Evolutionary conservation across 2,888 invertebrate genomes (phyloP).

Genomic region (Hydrotaea cyrtoneurina): DNA sequence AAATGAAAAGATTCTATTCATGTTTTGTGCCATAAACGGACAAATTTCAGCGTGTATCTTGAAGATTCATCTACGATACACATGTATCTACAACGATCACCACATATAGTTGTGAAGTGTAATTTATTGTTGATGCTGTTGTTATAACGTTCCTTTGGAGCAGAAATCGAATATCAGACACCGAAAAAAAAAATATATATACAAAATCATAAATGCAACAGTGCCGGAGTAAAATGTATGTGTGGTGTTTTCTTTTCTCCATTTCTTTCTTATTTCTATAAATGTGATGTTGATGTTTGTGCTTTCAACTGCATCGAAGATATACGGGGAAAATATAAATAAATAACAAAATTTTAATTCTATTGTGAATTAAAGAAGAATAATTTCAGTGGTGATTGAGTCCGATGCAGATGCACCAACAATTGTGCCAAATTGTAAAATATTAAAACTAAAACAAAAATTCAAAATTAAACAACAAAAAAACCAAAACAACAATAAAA

Average conservation of each 20-base stretch:
- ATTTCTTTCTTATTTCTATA: not conserved
- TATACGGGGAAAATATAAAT: slow-evolving; percentile 10
- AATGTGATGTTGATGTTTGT: not conserved
- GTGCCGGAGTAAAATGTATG: slow-evolving; percentile 14
- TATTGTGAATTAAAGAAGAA: slow-evolving; percentile 6
- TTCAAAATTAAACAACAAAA: no score
- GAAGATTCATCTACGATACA: slow-evolving; percentile 27
- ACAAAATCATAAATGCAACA: not conserved
- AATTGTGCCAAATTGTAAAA: slow-evolving; percentile 34
- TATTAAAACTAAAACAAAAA: not conserved
- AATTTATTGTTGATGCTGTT: not conserved
- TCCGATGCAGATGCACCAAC: slow-evolving; percentile 2
- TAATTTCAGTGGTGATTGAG: not conserved
- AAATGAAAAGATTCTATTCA: slow-evolving; percentile 37
- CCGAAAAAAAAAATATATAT: not conserved
- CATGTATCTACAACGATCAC: not conserved
- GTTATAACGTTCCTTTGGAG: not conserved
- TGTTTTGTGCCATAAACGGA: slow-evolving; percentile 20
- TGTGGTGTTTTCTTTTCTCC: not conserved
- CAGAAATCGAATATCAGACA: not conserved
- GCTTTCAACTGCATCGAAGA: not conserved
- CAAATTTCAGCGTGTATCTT: slow-evolving; percentile 20
- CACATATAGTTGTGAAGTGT: slow-evolving; percentile 4
- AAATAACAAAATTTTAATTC: slow-evolving; percentile 15
- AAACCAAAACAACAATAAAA: not conserved